Conservation (phyloP, 2,797 vertebrate species). For the Crypturellus tataupa region DNA sequence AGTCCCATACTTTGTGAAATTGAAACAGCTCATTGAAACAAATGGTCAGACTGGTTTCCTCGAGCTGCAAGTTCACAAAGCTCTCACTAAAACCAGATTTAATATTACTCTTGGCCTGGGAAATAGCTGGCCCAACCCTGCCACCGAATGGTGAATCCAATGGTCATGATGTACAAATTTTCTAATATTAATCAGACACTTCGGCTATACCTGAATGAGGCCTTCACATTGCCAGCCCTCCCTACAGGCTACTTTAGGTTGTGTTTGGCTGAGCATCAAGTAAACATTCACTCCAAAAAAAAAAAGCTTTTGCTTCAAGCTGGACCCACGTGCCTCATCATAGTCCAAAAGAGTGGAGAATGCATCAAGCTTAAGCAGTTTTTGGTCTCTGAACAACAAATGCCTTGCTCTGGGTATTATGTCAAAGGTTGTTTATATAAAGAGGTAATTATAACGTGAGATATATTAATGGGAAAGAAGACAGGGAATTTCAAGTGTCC, state of each 20-base stretch:
- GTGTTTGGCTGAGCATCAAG: not conserved
- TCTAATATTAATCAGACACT: not conserved
- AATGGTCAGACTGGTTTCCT: not conserved
- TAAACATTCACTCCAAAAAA: not conserved
- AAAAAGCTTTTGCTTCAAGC: not conserved
- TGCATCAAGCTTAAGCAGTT: not conserved
- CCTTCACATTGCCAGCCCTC: not conserved
- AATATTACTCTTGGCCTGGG: not conserved
- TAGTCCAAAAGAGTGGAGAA: not conserved
- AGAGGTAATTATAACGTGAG: conserved; percentile 14
- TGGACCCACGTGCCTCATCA: not conserved
- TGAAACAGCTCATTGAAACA: not conserved
- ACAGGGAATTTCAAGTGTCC: conserved; percentile 39
- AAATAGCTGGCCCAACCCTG: not conserved
- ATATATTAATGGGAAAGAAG: not conserved
- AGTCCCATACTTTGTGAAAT: not conserved
- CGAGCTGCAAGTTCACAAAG: accelerated
- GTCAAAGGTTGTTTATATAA: not conserved
- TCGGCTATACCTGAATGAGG: accelerated
- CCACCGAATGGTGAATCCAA: not conserved
- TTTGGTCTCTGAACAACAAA: not conserved
- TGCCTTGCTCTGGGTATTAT: not conserved
- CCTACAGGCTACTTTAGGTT: not conserved
- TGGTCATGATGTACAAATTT: not conserved
- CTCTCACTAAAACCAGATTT: not conserved